Evolutionary conservation across 2,113 vertebrate genomes (phyloP).

Genomic region (Calidris pugnax): DNA sequence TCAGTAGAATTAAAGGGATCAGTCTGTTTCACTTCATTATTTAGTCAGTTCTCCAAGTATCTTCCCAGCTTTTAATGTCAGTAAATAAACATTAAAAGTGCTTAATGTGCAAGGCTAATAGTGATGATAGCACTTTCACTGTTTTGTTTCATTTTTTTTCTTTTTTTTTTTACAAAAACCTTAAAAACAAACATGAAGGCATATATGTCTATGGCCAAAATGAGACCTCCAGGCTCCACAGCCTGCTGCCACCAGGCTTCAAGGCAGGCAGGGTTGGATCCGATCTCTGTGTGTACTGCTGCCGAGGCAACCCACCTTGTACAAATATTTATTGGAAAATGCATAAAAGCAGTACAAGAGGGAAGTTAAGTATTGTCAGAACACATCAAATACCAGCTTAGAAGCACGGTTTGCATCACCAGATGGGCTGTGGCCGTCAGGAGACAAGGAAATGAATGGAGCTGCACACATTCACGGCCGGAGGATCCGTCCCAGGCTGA

Average conservation of each 20-base stretch:
- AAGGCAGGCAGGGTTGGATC: background rate
- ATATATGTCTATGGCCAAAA: background rate
- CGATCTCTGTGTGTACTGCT: accelerated
- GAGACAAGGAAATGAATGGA: background rate
- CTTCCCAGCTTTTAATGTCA: conserved; percentile 52
- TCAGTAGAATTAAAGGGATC: background rate
- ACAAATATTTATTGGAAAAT: background rate
- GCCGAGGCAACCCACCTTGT: background rate
- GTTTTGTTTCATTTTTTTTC: conserved; percentile 39
- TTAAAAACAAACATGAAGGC: no score
- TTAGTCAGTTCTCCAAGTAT: background rate
- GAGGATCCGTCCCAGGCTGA: background rate
- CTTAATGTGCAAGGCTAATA: conserved; percentile 61
- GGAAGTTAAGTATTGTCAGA: background rate
- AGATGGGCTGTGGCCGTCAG: background rate
- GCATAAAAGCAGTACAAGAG: background rate
- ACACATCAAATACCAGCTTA: background rate
- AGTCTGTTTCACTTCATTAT: background rate
- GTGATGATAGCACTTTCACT: conserved; percentile 69
- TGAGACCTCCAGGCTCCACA: background rate
- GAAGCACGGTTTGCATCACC: background rate
- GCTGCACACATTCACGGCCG: accelerated
- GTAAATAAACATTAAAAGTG: conserved; percentile 61
- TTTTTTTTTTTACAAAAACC: no score
- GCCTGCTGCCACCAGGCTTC: background rate